phyloP scores from a whole-genome alignment of 2,797 vertebrate species.

The Notolabrus celidotus region DNA sequence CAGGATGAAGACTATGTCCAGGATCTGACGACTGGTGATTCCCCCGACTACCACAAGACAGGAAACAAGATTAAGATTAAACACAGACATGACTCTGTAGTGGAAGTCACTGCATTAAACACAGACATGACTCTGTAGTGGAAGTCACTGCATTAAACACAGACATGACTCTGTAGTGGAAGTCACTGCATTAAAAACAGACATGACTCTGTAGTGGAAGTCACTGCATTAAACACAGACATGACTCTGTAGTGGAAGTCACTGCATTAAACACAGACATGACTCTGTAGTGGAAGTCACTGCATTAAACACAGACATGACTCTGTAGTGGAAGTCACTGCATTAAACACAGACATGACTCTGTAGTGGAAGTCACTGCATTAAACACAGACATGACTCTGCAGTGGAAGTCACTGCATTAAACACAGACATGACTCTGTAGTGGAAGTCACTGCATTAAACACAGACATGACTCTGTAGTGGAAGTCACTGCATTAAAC shows the following conservation, averaged over 20 bases:
- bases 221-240: not conserved
- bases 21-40: conserved; percentile 91
- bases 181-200: not conserved
- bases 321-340: too few species aligned
- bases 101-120: not conserved
- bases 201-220: too few species aligned
- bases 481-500: not conserved
- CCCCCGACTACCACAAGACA: conserved; percentile 75
- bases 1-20: conserved; percentile 95
- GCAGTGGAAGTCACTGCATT: too few species aligned
- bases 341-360: not conserved
- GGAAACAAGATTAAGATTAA: not conserved
- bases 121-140: too few species aligned
- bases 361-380: too few species aligned
- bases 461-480: not conserved
- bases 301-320: not conserved
- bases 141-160: too few species aligned
- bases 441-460: not conserved
- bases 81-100: not conserved
- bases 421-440: not conserved
- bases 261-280: not conserved
- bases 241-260: too few species aligned
- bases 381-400: not conserved
- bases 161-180: too few species aligned
- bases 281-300: too few species aligned